Evolutionary conservation across 2,888 invertebrate genomes (phyloP), one percentile per base, ranked within the genome.

Genomic region (Sinhomidia bicolor): DNA sequence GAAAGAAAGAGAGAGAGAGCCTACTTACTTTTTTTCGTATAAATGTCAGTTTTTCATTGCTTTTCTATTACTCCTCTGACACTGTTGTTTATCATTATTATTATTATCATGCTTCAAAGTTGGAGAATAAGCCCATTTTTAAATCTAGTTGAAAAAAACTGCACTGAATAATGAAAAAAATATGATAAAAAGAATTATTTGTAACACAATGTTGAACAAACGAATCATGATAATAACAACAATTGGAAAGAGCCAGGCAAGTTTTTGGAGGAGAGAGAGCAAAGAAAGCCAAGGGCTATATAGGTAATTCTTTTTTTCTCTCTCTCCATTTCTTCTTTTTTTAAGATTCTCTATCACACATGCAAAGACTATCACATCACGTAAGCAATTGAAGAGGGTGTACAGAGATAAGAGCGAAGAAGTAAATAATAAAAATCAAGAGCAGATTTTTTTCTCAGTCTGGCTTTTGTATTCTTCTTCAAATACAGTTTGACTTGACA

Each of bases 401-500:
- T n/a, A 47, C 74, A 36, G 47, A 74, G 47, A 74, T 71, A 26
- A 1, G 51, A 47, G 23, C 23, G 44, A 41, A 60, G 3, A 65
- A 20, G 14, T 32, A 20, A 12, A 74, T n/a, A n/a, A n/a, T n/a
- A 47, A 74, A 47, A 74, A 74, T 74, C 47, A 74, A 74, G 74
- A 74, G 26, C 74, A n/a, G n/a, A 74, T 36, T 71, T 71, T n/a
- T n/a, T n/a, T n/a, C n/a, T 71, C 23, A 14, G 6, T 26, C 47
- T 47, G 65, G 65, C 32, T 29, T 32, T 32, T 65, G 17, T 62
- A 29, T 74, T n/a, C 12, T 74, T 74, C 47, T 47, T 74, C 68
- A 44, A 41, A 68, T 41, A 71, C 17, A 57, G 44, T 44, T 74
- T 23, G 41, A 26, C 74, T 81, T 83, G 83, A 83, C 83, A 74